These are phyloP conservation scores for Natator depressus DNA, from an alignment of 2,113 vertebrate genomes.

Conservation along the genomic window DNA sequence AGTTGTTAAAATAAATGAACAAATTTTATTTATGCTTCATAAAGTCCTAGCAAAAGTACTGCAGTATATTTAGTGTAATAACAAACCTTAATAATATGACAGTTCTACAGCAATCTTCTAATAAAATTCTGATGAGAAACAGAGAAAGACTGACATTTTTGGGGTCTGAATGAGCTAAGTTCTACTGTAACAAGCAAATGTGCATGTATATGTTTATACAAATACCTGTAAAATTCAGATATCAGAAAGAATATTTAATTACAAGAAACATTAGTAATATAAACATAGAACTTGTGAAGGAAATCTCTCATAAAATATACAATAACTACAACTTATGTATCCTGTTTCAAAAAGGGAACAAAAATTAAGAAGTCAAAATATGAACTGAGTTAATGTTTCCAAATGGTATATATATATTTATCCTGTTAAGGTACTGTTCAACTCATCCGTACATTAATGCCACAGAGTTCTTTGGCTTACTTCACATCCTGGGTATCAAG, in stretches of 20 bases:
- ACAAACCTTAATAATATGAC: not conserved
- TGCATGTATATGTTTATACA: not conserved
- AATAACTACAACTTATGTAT: rapidly evolving
- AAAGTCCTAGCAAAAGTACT: not conserved
- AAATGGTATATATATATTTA: rapidly evolving
- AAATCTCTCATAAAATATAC: not conserved
- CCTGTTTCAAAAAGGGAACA: not conserved
- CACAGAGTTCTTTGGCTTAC: slow-evolving; percentile 11
- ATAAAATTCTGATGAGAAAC: not conserved
- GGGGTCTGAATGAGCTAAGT: not conserved
- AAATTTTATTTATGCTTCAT: not conserved
- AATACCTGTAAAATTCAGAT: not conserved
- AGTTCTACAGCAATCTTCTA: not conserved
- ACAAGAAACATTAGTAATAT: not conserved
- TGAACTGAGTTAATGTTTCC: rapidly evolving
- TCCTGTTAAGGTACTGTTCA: not conserved
- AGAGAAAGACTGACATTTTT: not conserved
- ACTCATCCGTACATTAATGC: not conserved
- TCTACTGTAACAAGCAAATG: not conserved
- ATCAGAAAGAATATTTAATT: not conserved
- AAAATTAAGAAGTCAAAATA: rapidly evolving
- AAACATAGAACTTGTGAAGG: not conserved
- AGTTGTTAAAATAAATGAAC: not conserved
- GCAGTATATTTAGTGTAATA: not conserved
- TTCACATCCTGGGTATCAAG: slow-evolving; percentile 35